These are phyloP conservation scores for Diabrotica balteata DNA, from an alignment of 2,888 invertebrate genomes.

Conservation along the genomic window DNA sequence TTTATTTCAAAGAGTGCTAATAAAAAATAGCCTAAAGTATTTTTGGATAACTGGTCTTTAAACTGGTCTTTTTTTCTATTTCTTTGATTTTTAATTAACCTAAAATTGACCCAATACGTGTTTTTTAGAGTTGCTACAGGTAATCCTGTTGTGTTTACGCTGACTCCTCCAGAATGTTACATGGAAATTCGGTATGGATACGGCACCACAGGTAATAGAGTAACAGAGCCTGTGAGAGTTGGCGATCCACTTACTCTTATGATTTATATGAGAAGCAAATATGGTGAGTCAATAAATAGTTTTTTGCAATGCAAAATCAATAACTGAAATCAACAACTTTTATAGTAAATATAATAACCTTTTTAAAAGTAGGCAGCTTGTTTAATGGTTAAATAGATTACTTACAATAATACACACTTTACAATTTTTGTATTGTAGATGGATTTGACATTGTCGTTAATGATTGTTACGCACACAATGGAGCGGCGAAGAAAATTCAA, in stretches of 20 bases:
- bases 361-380: too few species aligned
- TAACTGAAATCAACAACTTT: too few species aligned
- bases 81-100: too few species aligned
- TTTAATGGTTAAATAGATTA: too few species aligned
- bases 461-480: conserved; percentile 93
- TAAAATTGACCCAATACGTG: not conserved
- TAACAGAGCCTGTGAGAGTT: conserved; percentile 88
- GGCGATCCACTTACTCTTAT: conserved; percentile 91
- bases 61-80: too few species aligned
- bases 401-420: too few species aligned
- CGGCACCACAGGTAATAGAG: conserved; percentile 83
- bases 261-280: conserved; percentile 94
- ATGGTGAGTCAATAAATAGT: conserved; percentile 67
- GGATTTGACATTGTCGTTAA: conserved; percentile 95
- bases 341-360: too few species aligned
- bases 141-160: conserved; percentile 90
- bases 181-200: conserved; percentile 95
- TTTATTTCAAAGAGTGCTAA: too few species aligned
- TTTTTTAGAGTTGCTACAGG: conserved; percentile 86
- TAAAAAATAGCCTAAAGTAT: too few species aligned
- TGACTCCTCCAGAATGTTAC: conserved; percentile 93
- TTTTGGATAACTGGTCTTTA: too few species aligned
- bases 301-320: too few species aligned
- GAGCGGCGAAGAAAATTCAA: conserved; percentile 89
- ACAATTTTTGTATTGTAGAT: conserved; percentile 65